Evolutionary conservation across 92 coral and sea anemone genomes (phyloP).

Genomic region (Bergia sp.): DNA sequence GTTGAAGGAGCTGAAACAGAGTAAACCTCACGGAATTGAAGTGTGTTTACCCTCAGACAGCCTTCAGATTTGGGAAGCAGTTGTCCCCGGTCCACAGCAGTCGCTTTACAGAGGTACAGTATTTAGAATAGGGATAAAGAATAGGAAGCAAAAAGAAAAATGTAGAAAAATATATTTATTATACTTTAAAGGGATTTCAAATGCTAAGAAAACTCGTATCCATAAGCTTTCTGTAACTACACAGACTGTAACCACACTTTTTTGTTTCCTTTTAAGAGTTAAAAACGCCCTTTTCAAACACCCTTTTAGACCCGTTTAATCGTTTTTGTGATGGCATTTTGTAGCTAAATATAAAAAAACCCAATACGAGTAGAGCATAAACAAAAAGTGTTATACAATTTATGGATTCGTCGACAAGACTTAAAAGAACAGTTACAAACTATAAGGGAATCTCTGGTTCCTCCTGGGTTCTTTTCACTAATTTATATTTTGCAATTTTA

Average conservation of each 20-base stretch:
- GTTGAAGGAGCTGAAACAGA: constrained; percentile 61
- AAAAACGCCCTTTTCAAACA: too few species aligned
- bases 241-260: too few species aligned
- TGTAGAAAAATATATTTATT: too few species aligned
- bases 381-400: not conserved
- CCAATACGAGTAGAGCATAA: not conserved
- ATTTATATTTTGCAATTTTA: not conserved
- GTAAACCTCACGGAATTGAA: constrained; percentile 80
- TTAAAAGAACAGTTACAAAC: too few species aligned
- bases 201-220: too few species aligned
- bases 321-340: too few species aligned
- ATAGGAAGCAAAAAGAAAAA: too few species aligned
- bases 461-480: not conserved
- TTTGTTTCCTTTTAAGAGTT: too few species aligned
- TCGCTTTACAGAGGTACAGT: constrained; percentile 70
- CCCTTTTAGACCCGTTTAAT: too few species aligned
- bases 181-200: too few species aligned
- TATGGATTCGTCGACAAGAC: too few species aligned
- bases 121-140: not conserved
- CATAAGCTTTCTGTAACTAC: too few species aligned
- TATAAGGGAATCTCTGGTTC: not conserved
- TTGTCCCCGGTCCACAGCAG: constrained; percentile 72
- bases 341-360: not conserved
- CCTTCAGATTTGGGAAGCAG: constrained; percentile 86
- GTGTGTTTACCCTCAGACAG: constrained; percentile 83